Percentiles rank a stretch among this genome's conserved stretches.
phyloP scores from a whole-genome alignment of 2,797 vertebrate species.

The Coracias cyanogaster region DNA sequence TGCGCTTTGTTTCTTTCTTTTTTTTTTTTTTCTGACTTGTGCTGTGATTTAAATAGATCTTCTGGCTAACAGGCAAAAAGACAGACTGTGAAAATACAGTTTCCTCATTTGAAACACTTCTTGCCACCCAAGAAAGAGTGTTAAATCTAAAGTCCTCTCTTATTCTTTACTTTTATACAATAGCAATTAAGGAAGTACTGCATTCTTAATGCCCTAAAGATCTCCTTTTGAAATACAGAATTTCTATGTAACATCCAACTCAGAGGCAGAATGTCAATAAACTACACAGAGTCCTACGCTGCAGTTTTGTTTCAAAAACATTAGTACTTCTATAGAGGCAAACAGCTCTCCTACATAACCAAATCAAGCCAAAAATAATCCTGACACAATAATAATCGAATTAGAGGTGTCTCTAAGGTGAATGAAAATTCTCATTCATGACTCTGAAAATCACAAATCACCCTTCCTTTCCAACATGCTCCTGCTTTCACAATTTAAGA shows the following conservation, averaged over 20 bases:
- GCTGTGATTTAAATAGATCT: constrained; percentile 32
- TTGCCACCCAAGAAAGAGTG: neutral
- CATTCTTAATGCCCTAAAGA: neutral
- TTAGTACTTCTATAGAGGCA: neutral
- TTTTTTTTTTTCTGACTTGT: neutral
- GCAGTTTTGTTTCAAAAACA: neutral
- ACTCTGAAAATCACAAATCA: neutral
- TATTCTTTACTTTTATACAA: neutral
- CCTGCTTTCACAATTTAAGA: constrained; percentile 5
- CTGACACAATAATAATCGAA: neutral
- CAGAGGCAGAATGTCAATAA: neutral
- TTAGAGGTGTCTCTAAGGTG: neutral
- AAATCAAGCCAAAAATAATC: constrained; percentile 5
- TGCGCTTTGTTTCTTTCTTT: neutral
- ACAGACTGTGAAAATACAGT: constrained; percentile 2
- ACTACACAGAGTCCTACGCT: neutral
- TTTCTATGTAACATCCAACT: neutral
- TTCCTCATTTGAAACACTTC: neutral
- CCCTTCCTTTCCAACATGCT: neutral
- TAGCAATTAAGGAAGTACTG: neutral
- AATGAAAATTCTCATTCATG: constrained; percentile 18
- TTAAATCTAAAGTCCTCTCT: neutral
- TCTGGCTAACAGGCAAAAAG: neutral
- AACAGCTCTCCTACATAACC: neutral
- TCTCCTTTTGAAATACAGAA: neutral